These are phyloP conservation scores for Xyrichtys novacula DNA, from an alignment of 2,797 vertebrate species.

Conservation along the genomic window DNA sequence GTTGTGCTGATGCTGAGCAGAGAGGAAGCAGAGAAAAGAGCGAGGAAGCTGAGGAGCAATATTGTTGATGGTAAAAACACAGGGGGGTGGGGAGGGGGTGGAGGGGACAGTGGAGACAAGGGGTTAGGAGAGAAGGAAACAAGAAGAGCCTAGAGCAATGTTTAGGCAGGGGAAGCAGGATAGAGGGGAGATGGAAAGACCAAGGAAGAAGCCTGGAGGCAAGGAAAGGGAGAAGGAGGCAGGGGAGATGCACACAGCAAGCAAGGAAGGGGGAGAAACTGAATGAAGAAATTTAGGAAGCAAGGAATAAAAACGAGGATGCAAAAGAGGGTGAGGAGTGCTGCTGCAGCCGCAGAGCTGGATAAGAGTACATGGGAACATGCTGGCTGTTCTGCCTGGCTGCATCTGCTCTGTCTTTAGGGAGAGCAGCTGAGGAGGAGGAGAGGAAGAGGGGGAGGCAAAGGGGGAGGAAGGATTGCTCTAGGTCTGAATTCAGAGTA, in stretches of 20 bases:
- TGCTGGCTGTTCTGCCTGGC: constrained; percentile 81
- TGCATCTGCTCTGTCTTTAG: constrained; percentile 79
- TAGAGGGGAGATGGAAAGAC: constrained; percentile 30
- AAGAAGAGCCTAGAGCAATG: constrained; percentile 34
- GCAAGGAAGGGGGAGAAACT: not conserved
- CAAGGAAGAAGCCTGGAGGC: constrained; percentile 44
- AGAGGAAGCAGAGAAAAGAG: constrained; percentile 12
- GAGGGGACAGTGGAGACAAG: constrained; percentile 9
- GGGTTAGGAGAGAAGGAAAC: constrained; percentile 28
- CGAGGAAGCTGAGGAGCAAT: not conserved
- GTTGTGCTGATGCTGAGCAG: constrained; percentile 15
- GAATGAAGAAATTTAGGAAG: constrained; percentile 9
- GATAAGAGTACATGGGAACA: constrained; percentile 68
- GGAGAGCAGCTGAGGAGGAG: constrained; percentile 80
- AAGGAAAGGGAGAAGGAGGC: constrained; percentile 13
- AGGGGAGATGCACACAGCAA: constrained; percentile 16
- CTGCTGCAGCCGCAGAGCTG: constrained; percentile 51
- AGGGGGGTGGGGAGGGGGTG: constrained; percentile 2
- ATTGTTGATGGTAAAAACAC: constrained; percentile 7
- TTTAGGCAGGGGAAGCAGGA: constrained; percentile 29
- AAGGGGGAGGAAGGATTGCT: constrained; percentile 41
- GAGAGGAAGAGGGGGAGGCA: constrained; percentile 35
- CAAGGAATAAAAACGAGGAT: constrained; percentile 4
- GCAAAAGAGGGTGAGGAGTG: constrained; percentile 40
- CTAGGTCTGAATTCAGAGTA: constrained; percentile 57